Conservation (phyloP, 2,113 vertebrate species). For the Carlito syrichta region DNA sequence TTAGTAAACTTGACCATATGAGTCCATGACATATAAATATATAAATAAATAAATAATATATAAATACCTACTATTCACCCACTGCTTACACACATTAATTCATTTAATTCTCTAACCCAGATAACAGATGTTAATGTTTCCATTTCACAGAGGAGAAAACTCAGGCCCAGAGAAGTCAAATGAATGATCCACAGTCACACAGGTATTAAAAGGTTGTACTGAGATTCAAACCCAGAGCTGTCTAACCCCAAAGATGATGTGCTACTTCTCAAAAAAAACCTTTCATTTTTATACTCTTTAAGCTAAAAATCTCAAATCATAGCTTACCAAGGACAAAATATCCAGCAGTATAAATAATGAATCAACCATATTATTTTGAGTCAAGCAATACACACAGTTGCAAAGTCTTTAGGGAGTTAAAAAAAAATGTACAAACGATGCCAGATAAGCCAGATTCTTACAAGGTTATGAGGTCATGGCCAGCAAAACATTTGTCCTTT, state of each 20-base stretch:
- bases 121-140: neutral
- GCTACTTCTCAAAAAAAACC: neutral
- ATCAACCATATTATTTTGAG: neutral
- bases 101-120: neutral
- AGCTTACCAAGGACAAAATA: conserved; percentile 13
- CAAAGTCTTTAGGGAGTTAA: neutral
- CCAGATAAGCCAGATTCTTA: neutral
- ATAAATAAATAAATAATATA: neutral
- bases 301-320: neutral
- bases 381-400: neutral
- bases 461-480: neutral
- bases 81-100: neutral
- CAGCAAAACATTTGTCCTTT: neutral
- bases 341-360: neutral
- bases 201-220: neutral
- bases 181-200: neutral
- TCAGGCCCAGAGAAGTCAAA: neutral
- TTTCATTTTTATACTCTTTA: neutral
- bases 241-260: neutral
- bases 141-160: neutral
- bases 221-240: neutral
- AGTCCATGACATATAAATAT: neutral
- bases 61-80: neutral
- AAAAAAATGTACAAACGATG: neutral
- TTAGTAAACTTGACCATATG: neutral